Base-by-base conservation (phyloP, 2,888 invertebrate genomes). In the Drosophila flavopinicola region DNA sequence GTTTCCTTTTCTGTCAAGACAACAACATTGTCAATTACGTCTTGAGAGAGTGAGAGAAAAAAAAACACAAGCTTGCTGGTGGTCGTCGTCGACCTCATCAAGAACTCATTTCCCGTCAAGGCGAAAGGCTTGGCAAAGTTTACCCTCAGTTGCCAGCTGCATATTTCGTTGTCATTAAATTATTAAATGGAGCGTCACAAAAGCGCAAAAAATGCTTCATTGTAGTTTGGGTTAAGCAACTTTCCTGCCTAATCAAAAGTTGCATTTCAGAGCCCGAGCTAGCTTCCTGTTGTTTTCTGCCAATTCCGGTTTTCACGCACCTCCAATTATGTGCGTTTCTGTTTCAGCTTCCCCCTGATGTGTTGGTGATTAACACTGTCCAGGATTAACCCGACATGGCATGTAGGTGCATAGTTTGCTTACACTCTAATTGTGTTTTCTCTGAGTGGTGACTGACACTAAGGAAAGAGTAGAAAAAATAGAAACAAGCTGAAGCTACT, bases 21-120 rank as follows among this genome's bases (percentile, higher is more conserved):
- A 20, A 20, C 20, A 51, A 57, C 54, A 37, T 27, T 32, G 68
- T 33, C 64, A 54, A 58, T 58, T 68, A 52, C 53, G 24, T 35
- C 20, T 15, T 30, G 20, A 13, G 20, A 9, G 20, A 20, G 20
- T 3, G 20, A 6, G 17, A 20, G 6, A 6, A 3, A 1, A 0
- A 29, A 9, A 5, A 20, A 23, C 23, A 17, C 6, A 23, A 42
- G 47, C 49, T 25, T 30, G 53, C 30, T 27, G 63, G 63, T 61
- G 70, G 70, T 58, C 41, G 30, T 27, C 42, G 47, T 29, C 27
- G 56, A n/a, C n/a, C n/a, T 66, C 83, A 82, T 83, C 76, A 83
- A 82, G 74, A 85, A 75, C 83, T 85, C 85, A 85, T 83, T 85
- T 83, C 82, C 85, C 29, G 49, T 49, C 7, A 9, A 9, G 76